Base-by-base conservation (phyloP, 2,888 invertebrate species). In the Hirtodrosophila duncani region DNA sequence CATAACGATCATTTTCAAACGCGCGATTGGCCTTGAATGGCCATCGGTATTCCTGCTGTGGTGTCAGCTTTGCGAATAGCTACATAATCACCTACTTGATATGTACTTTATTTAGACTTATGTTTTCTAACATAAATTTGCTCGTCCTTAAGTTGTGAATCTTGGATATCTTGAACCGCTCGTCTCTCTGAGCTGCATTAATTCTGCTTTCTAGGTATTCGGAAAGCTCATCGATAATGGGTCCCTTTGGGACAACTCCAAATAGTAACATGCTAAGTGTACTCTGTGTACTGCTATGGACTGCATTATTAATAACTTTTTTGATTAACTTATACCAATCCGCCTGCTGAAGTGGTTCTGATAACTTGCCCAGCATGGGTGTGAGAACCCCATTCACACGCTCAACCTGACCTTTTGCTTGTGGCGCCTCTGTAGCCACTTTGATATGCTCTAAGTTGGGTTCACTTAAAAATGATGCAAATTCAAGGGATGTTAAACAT, bases 401-500 rank as follows among this genome's bases (percentile, higher is more conserved):
- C 20, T 44, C 36, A 1, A 29, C 27, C 10, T 44, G 36, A 2
- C 27, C 36, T 17, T 26, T 44, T 1, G 27, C 27, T 21, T 36
- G 26, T 8, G 43, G 33, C 8, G 34, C 16, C 4, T 18, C 44
- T 14, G 2, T 24, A 5, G 34, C 36, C 18, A 27, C 20, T 20
- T 36, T 24, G 6, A 36, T 20, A 20, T 44, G 16, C 20, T 20
- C 17, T 4, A 21, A 36, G 13, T 36, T 13, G 2, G 18, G 9
- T 1, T 26, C n/a, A 11, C 11, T 3, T 0, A 34, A 2, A 11
- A 30, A 53, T 8, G 8, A 3, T 5, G 16, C 13, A 11, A 46
- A 52, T 7, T 39, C 36, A 2, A 36, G 9, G 1, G 41, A 46
- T 2, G 37, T 46, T n/a, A 52, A 42, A 24, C 36, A 41, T 3